Conservation (phyloP, 2,888 invertebrate genomes). For the Ectemnius lituratus region DNA sequence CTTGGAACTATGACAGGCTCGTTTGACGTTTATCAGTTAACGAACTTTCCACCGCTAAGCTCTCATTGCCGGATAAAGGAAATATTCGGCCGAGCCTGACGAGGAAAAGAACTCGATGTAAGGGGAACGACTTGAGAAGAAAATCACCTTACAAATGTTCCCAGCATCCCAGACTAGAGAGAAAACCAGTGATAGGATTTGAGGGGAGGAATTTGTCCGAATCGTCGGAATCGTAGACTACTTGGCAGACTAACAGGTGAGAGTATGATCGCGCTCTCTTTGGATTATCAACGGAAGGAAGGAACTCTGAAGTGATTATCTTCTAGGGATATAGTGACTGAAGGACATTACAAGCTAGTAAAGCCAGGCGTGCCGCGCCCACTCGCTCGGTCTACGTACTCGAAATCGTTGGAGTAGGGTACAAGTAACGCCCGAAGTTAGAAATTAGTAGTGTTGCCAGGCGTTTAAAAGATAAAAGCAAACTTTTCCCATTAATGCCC, state of each 20-base stretch:
- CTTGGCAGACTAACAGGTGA: constrained; percentile 15
- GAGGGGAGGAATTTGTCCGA: constrained; percentile 1
- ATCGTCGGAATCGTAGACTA: not conserved
- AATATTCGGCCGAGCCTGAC: not conserved
- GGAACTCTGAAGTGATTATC: constrained; percentile 46
- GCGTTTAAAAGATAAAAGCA: constrained; percentile 77
- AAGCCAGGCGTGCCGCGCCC: constrained; percentile 18
- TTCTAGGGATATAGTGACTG: constrained; percentile 46
- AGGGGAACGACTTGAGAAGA: not conserved
- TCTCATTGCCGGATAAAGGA: not conserved
- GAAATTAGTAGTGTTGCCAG: constrained; percentile 76
- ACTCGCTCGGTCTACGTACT: constrained; percentile 37
- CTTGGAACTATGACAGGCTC: not conserved
- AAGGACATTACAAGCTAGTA: constrained; percentile 45
- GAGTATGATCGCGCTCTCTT: constrained; percentile 20
- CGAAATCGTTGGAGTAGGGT: constrained; percentile 57
- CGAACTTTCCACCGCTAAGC: not conserved
- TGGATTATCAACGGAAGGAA: constrained; percentile 42
- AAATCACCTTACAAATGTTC: not conserved
- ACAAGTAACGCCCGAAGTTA: constrained; percentile 73
- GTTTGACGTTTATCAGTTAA: constrained; percentile 6
- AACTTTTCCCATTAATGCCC: constrained; percentile 77
- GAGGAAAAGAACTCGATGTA: not conserved
- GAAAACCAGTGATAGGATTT: not conserved
- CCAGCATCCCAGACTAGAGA: not conserved